phyloP scores from a whole-genome alignment of 2,113 vertebrate species.

The Hemiscyllium ocellatum region DNA sequence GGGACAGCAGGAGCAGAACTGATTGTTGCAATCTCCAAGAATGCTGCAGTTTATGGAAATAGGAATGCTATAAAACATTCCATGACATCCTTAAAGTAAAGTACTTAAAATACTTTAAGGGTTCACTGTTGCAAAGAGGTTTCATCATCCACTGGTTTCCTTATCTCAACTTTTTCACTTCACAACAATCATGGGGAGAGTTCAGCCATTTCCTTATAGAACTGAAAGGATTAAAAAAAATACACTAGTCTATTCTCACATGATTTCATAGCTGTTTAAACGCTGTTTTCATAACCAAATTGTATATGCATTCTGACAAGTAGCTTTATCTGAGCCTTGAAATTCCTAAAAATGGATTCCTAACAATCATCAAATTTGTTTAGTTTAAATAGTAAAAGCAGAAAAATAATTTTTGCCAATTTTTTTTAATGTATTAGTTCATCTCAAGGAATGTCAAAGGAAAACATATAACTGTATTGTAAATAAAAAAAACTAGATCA shows the following conservation, averaged over 20 bases:
- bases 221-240: neutral
- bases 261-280: neutral
- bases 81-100: neutral
- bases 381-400: neutral
- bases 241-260: too few species aligned
- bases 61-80: neutral
- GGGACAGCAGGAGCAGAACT: neutral
- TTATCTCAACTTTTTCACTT: neutral
- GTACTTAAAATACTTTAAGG: neutral
- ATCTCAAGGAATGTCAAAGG: neutral
- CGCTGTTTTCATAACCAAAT: neutral
- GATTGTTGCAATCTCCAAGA: neutral
- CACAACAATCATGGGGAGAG: neutral
- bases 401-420: neutral
- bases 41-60: neutral
- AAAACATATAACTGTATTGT: neutral
- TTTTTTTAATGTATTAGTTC: neutral
- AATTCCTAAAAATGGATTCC: neutral
- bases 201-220: neutral
- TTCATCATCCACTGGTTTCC: neutral
- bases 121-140: neutral
- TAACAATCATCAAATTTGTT: neutral
- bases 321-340: neutral
- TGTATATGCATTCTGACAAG: neutral
- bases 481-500: neutral